These are phyloP conservation scores for Fabriciana adippe DNA, from an alignment of 2,888 invertebrate genomes.

Conservation along the genomic window DNA sequence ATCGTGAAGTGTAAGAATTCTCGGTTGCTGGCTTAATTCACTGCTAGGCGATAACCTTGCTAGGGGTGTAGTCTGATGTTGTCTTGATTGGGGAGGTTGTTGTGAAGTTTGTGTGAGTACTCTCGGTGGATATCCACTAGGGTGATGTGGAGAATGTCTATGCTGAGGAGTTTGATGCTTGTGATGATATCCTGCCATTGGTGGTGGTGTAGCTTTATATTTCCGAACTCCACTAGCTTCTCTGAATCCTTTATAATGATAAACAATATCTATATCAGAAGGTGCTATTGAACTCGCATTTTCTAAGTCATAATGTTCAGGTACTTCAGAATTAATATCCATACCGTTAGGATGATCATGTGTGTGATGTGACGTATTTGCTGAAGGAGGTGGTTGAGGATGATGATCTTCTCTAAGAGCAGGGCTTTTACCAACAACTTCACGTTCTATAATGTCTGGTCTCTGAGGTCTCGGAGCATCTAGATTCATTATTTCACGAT, in stretches of 20 bases:
- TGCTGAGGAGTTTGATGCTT: conserved; percentile 89
- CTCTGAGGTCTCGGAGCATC: conserved; percentile 91
- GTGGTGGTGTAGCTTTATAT: conserved; percentile 93
- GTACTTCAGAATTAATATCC: conserved; percentile 89
- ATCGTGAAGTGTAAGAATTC: conserved; percentile 95
- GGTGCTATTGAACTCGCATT: conserved; percentile 99
- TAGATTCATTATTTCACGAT: conserved; percentile 88
- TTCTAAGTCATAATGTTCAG: conserved; percentile 97
- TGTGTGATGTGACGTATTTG: conserved; percentile 86
- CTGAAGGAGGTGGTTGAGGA: conserved; percentile 89
- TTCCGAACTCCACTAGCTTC: conserved; percentile 92
- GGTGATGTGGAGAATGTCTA: conserved; percentile 89
- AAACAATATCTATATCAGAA: conserved; percentile 97
- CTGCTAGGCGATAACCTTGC: conserved; percentile 95
- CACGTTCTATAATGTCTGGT: conserved; percentile 96
- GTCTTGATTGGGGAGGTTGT: conserved; percentile 85
- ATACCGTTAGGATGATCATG: conserved; percentile 88
- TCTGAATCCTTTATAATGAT: conserved; percentile 97
- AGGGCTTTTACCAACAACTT: conserved; percentile 92
- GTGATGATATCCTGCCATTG: conserved; percentile 88
- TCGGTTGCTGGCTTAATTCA: conserved; percentile 94
- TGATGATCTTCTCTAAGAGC: conserved; percentile 90
- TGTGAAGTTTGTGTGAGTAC: conserved; percentile 87
- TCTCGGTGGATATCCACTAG: conserved; percentile 88
- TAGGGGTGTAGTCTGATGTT: conserved; percentile 94